Evolutionary conservation across 2,797 vertebrate genomes (phyloP).

Genomic region (Morelia viridis): DNA sequence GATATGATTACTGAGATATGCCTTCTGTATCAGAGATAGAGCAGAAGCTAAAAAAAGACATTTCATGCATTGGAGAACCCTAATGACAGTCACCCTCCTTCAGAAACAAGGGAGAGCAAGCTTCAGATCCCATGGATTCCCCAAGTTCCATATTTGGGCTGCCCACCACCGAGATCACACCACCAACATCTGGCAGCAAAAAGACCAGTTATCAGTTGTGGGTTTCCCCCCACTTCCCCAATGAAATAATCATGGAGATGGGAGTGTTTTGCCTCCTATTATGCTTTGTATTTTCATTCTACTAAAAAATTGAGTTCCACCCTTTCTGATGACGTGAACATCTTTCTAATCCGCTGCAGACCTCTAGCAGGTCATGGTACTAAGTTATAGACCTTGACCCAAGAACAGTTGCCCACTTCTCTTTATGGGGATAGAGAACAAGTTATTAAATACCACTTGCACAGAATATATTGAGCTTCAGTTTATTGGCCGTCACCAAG

Average conservation of each 20-base stretch:
- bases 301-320: background rate
- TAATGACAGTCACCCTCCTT: background rate
- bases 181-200: background rate
- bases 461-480: background rate
- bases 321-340: background rate
- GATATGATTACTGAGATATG: background rate
- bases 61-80: background rate
- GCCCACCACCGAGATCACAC: background rate
- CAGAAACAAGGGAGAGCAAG: background rate
- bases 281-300: background rate
- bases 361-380: background rate
- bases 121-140: background rate
- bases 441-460: background rate
- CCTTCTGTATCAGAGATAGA: background rate
- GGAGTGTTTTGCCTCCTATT: background rate
- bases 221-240: background rate
- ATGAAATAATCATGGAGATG: background rate
- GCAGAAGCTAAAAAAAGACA: background rate
- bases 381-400: background rate
- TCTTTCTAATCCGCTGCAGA: background rate
- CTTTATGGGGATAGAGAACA: background rate
- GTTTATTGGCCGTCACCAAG: background rate
- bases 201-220: background rate
- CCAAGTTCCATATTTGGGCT: background rate
- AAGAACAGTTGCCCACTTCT: background rate